phyloP scores from a whole-genome alignment of 2,797 vertebrate species.

The Silurus lanzhouensis region DNA sequence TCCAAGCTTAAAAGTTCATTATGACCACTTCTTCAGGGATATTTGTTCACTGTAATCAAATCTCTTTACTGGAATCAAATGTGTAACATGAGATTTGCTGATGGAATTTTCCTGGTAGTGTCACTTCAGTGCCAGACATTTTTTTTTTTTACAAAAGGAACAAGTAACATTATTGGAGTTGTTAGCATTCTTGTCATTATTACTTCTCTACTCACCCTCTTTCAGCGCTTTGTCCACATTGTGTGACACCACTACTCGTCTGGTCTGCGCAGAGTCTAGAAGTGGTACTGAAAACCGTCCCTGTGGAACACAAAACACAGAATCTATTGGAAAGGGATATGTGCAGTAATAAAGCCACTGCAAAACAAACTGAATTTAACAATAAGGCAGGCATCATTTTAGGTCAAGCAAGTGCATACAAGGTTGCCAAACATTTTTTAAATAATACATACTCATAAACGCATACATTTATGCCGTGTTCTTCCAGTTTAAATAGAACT shows the following conservation, averaged over 20 bases:
- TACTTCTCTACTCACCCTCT: constrained; percentile 81
- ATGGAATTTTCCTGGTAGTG: background rate
- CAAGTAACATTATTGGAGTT: background rate
- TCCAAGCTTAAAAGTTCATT: background rate
- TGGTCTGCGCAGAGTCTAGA: constrained; percentile 79
- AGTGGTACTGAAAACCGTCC: constrained; percentile 73
- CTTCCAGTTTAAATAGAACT: background rate
- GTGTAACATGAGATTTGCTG: background rate
- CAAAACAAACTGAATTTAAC: background rate
- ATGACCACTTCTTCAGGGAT: background rate
- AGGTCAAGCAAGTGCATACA: background rate
- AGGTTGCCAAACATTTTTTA: background rate
- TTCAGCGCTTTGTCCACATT: constrained; percentile 95
- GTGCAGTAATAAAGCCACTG: too few relatives aligned
- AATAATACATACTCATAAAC: too few relatives aligned
- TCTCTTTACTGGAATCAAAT: background rate
- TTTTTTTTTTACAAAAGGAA: background rate
- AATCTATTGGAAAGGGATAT: too few relatives aligned
- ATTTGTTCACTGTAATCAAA: background rate
- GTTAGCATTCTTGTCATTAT: background rate
- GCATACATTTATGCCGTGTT: background rate
- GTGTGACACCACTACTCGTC: constrained; percentile 92
- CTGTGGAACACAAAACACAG: constrained; percentile 69
- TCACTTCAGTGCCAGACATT: background rate
- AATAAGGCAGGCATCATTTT: background rate